Percentiles rank a stretch among this genome's conserved stretches.
Conservation (phyloP, 2,113 vertebrate genomes). For the western clawed frog (Xenopus tropicalis) region DNA sequence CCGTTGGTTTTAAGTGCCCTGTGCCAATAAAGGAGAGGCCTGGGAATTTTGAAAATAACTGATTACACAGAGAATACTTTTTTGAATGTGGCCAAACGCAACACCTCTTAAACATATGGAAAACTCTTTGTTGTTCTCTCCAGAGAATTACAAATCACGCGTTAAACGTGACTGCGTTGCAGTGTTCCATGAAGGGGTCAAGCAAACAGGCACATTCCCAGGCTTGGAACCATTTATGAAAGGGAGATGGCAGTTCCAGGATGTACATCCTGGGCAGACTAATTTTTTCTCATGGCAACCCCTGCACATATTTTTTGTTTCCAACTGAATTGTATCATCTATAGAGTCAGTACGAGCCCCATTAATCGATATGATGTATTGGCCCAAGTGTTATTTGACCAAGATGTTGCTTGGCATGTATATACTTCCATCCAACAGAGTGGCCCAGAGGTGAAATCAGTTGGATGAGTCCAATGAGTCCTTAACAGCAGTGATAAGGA, state of each 20-base stretch:
- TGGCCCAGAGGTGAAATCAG: too few species aligned
- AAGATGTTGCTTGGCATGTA: too few species aligned
- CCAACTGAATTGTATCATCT: too few species aligned
- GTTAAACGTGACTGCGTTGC: conserved; percentile 32
- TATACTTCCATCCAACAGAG: too few species aligned
- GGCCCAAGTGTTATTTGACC: too few species aligned
- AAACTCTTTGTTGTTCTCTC: not conserved
- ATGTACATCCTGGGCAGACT: conserved; percentile 36
- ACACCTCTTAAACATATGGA: not conserved
- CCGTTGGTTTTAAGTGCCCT: not conserved
- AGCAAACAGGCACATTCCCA: conserved; percentile 35
- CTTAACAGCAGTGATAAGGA: too few species aligned
- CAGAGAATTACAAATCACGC: conserved; percentile 11
- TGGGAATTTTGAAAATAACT: conserved; percentile 2
- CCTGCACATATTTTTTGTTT: not conserved
- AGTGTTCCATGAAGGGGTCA: conserved; percentile 35
- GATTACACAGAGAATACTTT: conserved; percentile 8
- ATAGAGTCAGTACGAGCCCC: too few species aligned
- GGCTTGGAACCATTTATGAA: conserved; percentile 16
- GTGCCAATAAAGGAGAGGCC: not conserved
- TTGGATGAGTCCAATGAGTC: too few species aligned
- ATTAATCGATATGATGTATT: too few species aligned
- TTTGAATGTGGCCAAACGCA: not conserved
- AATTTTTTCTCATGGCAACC: conserved; percentile 27
- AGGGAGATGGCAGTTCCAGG: conserved; percentile 23